Conservation (phyloP, 92 coral and sea anemone genomes). For the Hydrozoanthus gracilis region DNA sequence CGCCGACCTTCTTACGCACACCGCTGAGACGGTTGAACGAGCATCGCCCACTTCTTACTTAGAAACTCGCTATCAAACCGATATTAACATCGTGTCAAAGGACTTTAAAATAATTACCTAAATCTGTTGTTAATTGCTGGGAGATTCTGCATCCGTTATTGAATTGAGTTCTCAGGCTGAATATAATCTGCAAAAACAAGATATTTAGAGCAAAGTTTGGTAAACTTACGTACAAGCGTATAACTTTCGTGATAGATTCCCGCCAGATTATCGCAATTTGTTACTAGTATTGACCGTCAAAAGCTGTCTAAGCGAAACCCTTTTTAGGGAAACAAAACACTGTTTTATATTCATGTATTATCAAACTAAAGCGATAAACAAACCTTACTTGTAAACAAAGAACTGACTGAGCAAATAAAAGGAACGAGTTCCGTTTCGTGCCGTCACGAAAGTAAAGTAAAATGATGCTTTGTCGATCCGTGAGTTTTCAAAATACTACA, state of each 20-base stretch:
- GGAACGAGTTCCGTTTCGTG: neutral
- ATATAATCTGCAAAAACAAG: neutral
- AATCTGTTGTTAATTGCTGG: conserved; percentile 32
- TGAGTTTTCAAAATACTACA: too few species aligned
- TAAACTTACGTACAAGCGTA: neutral
- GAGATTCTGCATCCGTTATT: conserved; percentile 33
- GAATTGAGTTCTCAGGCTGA: neutral
- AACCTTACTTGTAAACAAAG: neutral
- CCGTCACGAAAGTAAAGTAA: neutral
- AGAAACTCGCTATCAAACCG: neutral
- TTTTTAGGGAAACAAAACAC: conserved; percentile 4
- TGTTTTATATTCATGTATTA: neutral
- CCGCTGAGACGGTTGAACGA: conserved; percentile 1
- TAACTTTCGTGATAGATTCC: conserved; percentile 4
- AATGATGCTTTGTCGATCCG: too few species aligned
- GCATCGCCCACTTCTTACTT: conserved; percentile 27
- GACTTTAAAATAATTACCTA: conserved; percentile 4
- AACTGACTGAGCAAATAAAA: neutral
- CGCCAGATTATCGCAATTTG: neutral
- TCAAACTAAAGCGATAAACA: neutral
- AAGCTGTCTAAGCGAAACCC: neutral
- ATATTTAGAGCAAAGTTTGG: neutral
- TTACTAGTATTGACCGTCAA: neutral
- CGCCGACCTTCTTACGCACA: conserved; percentile 24
- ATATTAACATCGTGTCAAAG: conserved; percentile 11